These are phyloP conservation scores for Pseudolaguvia tuberculata DNA, from an alignment of 2,113 vertebrate species.

Conservation along the genomic window DNA sequence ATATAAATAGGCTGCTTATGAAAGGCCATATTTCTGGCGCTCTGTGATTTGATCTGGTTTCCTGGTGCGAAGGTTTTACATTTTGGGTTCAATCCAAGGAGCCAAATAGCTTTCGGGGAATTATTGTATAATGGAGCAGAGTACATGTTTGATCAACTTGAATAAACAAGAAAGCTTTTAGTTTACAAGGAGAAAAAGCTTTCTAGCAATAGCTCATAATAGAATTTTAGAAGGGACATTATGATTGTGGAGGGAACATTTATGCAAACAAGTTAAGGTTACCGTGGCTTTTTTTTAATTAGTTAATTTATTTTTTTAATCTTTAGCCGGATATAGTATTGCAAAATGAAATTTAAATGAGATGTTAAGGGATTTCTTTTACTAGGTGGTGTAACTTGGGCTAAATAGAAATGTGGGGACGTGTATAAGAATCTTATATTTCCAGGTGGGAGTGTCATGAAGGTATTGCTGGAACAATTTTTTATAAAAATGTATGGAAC, in stretches of 20 bases:
- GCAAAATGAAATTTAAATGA: neutral
- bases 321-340: neutral
- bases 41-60: neutral
- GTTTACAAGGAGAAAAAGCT: neutral
- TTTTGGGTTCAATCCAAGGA: neutral
- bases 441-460: too few species aligned
- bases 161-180: neutral
- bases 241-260: neutral
- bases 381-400: neutral
- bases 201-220: neutral
- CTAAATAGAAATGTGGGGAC: neutral
- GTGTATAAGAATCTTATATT: neutral
- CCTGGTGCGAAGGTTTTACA: neutral
- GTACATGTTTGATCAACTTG: neutral
- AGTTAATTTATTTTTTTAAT: too few species aligned
- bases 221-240: neutral
- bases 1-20: constrained; percentile 21
- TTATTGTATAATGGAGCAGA: neutral
- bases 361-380: neutral
- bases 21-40: neutral
- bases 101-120: too few species aligned
- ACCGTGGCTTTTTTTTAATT: neutral
- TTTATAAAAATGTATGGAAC: too few species aligned
- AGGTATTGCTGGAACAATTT: too few species aligned
- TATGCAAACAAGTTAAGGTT: neutral